Base-by-base conservation (phyloP, 1,140 invertebrate genomes). In the Melipona quadrifasciata region DNA sequence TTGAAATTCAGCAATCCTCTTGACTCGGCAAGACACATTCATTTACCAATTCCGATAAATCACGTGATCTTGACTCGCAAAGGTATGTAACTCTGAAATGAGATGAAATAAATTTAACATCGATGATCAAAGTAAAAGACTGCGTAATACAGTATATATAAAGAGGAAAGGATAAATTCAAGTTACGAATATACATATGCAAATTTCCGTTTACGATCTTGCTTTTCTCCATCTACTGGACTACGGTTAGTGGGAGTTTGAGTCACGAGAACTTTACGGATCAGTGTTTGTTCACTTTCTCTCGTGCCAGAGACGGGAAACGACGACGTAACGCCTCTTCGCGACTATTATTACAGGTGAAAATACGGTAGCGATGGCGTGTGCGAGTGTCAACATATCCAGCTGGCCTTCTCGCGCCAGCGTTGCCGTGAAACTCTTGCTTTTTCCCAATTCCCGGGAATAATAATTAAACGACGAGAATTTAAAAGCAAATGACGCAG, bases 161-260 rank as follows among this genome's bases (percentile, higher is more conserved):
- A 61, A 84, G 74, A 87, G 68, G 55, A 78, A 85, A n/a, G 72
- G 70, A 61, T 39, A 5, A 14, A 3, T 61, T 12, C 24, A n/a
- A 14, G 24, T 2, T 11, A 61, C 58, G 58, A 1, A 21, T 61
- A n/a, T 61, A 12, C 11, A 24, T 61, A n/a, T 61, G 78, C 81
- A 86, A 86, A 87, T 86, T 86, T 79, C 77, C 24, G 47, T 79
- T 70, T 78, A 82, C 74, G 64, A 34, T 55, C 16, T 70, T 70
- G 58, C 67, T 53, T 74, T 47, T 51, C 71, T 61, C 61, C n/a
- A 5, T 11, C 77, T 10, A 2, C 53, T 55, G 65, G 64, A 81
- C 61, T 71, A 71, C 70, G 61, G 31, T 82, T 76, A 39, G 39
- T 39, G 34, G 34, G 70, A 79, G 55, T 86, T 86, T 82, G 76